phyloP scores from a whole-genome alignment of 2,113 vertebrate species.

The Platycercus adscitus region DNA sequence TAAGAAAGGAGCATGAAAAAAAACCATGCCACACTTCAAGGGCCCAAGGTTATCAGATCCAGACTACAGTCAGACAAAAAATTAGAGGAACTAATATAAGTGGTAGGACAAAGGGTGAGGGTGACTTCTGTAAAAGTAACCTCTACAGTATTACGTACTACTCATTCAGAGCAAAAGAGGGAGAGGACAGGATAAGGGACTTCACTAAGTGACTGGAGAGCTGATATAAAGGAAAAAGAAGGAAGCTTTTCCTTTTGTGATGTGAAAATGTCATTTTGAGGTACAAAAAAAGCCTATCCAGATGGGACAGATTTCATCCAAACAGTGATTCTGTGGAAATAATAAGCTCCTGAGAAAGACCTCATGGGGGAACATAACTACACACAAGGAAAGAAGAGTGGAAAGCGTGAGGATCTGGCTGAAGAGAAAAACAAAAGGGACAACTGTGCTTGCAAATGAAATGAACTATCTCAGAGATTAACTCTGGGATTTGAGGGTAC shows the following conservation, averaged over 20 bases:
- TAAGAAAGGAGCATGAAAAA: neutral
- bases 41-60: neutral
- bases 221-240: neutral
- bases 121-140: neutral
- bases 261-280: slow-evolving; percentile 3
- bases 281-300: neutral
- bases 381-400: neutral
- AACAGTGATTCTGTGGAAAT: neutral
- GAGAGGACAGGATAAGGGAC: neutral
- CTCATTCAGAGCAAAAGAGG: neutral
- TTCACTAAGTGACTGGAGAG: neutral
- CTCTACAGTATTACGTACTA: neutral
- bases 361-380: neutral
- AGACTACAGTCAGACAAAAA: neutral
- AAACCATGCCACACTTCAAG: neutral
- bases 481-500: slow-evolving; percentile 44
- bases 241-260: neutral
- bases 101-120: neutral
- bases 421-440: slow-evolving; percentile 36
- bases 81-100: slow-evolving; percentile 16
- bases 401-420: neutral
- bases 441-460: slow-evolving; percentile 19
- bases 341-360: slow-evolving; percentile 18
- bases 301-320: neutral
- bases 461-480: slow-evolving; percentile 26